phyloP scores from a whole-genome alignment of 2,797 vertebrate genomes.

The Chaenodraco wilsoni region DNA sequence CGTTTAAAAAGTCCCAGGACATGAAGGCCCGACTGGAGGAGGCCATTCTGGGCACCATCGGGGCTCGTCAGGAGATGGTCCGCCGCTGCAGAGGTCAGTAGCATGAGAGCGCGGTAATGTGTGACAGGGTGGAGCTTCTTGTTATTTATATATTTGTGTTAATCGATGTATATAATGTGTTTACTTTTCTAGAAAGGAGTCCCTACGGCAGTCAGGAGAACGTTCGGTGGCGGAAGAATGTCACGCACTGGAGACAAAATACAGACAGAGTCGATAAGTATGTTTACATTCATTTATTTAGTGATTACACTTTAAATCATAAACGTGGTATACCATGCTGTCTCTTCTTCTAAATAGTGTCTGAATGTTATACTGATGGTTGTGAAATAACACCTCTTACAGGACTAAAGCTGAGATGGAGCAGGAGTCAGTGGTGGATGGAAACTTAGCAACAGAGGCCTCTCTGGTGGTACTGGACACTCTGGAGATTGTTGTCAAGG shows the following conservation, averaged over 20 bases:
- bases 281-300: constrained; percentile 44
- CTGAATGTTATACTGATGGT: constrained; percentile 13
- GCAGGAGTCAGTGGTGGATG: constrained; percentile 92
- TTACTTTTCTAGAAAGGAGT: constrained; percentile 84
- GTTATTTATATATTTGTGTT: constrained; percentile 5
- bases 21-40: constrained; percentile 95
- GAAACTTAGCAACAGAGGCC: constrained; percentile 91
- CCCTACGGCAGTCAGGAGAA: constrained; percentile 92
- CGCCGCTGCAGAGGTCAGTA: constrained; percentile 88
- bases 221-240: constrained; percentile 92
- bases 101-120: neutral
- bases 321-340: neutral
- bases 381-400: constrained; percentile 21
- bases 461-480: constrained; percentile 91
- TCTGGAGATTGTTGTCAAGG: constrained; percentile 93
- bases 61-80: constrained; percentile 95
- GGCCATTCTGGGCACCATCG: constrained; percentile 91
- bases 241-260: constrained; percentile 92
- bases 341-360: neutral
- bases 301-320: neutral
- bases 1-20: constrained; percentile 94
- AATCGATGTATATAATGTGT: constrained; percentile 24
- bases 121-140: neutral
- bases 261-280: constrained; percentile 92
- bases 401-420: constrained; percentile 92